Conservation (phyloP, 2,113 vertebrate species). For the Sphaerodactylus townsendi region DNA sequence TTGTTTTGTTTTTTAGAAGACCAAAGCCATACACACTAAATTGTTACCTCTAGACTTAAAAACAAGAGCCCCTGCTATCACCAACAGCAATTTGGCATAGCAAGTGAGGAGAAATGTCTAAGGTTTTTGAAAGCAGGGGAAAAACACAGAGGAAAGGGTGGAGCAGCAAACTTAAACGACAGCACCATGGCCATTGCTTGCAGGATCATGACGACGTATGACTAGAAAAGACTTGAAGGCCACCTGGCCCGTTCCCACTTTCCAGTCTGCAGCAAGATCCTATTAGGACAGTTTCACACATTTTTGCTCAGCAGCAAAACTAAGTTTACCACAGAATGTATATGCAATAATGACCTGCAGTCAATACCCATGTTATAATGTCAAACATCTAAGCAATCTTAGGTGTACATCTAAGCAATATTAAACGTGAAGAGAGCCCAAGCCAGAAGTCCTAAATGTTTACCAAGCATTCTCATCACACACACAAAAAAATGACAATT, state of each 20-base stretch:
- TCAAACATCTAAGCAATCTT: neutral
- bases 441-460: neutral
- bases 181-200: neutral
- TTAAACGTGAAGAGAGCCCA: neutral
- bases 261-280: neutral
- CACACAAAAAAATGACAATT: too few species aligned
- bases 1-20: slow-evolving; percentile 58
- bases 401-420: neutral
- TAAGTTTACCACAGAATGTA: neutral
- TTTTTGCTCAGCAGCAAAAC: neutral
- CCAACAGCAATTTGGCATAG: neutral
- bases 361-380: neutral
- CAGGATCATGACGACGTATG: neutral
- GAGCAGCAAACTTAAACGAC: neutral
- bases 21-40: slow-evolving; percentile 53
- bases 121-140: neutral
- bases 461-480: neutral
- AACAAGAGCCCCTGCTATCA: slow-evolving; percentile 20
- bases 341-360: neutral
- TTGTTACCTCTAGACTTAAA: slow-evolving; percentile 38
- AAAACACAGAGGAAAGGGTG: neutral
- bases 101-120: neutral
- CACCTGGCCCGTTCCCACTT: neutral
- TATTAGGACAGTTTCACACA: neutral
- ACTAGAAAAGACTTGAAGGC: neutral